phyloP scores from a whole-genome alignment of 2,113 vertebrate genomes.

The Tinamus guttatus region DNA sequence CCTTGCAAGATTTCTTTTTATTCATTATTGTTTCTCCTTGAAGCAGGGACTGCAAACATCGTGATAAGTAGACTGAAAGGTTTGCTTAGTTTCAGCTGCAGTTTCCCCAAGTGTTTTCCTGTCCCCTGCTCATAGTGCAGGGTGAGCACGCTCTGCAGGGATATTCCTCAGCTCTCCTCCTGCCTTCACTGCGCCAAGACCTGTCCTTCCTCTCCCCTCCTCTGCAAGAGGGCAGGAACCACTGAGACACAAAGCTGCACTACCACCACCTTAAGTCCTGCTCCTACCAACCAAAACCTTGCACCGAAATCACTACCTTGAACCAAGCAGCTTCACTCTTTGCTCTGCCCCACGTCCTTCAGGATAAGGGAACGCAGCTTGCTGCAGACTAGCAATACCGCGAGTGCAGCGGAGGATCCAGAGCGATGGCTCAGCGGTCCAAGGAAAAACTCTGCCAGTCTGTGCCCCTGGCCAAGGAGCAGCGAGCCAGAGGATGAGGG shows the following conservation, averaged over 20 bases:
- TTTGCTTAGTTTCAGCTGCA: conserved; percentile 48
- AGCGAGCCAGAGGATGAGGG: not conserved
- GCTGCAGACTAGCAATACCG: not conserved
- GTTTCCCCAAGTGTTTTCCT: conserved; percentile 45
- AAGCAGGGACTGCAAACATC: conserved; percentile 28
- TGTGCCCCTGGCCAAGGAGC: conserved; percentile 3
- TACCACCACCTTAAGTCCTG: not conserved
- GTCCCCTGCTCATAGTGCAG: conserved; percentile 19
- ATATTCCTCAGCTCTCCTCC: not conserved
- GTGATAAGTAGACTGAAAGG: conserved; percentile 50
- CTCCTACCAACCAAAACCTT: not conserved
- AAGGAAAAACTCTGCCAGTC: conserved; percentile 15
- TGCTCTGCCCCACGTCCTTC: not conserved
- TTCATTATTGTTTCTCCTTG: conserved; percentile 51
- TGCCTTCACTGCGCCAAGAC: not conserved
- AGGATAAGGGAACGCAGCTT: not conserved
- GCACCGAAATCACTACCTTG: not conserved
- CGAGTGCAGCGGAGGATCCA: not conserved
- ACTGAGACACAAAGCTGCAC: not conserved
- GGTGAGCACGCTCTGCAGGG: not conserved
- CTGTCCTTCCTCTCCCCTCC: not conserved
- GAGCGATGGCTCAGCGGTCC: conserved; percentile 37
- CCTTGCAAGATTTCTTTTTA: not conserved
- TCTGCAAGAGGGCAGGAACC: not conserved
- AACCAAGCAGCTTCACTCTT: not conserved